A percentile compares a stretch with the other conserved stretches of the same genome.
phyloP scores from a whole-genome alignment of 1,140 invertebrate genomes.

The Drosophila nannoptera region DNA sequence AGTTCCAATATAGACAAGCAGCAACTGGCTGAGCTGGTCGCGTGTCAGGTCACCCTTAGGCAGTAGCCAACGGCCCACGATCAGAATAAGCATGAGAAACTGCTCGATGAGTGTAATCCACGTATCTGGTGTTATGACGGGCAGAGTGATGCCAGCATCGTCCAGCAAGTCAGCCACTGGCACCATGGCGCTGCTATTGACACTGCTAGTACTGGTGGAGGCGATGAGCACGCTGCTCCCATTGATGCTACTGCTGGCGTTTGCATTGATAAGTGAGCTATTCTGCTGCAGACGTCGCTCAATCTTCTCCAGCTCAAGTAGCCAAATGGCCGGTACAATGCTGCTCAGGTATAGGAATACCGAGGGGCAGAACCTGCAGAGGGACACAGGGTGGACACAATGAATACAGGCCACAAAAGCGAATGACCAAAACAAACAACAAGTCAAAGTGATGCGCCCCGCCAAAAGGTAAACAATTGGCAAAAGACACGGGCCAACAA shows the following conservation, averaged over 20 bases:
- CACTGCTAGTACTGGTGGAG: not conserved
- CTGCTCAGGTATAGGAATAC: conserved; percentile 90
- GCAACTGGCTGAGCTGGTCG: conserved; percentile 94
- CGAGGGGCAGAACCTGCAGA: conserved; percentile 89
- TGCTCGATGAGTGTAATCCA: conserved; percentile 94
- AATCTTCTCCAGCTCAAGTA: conserved; percentile 90
- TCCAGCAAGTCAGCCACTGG: conserved; percentile 60
- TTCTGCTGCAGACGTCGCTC: conserved; percentile 80
- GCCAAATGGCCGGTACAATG: conserved; percentile 91
- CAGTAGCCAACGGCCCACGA: conserved; percentile 92
- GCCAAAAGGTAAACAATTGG: conserved; percentile 68
- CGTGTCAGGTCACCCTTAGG: conserved; percentile 93
- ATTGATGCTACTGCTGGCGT: conserved; percentile 32
- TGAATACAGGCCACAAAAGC: conserved; percentile 28
- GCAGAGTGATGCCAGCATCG: conserved; percentile 62
- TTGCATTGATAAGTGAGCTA: conserved; percentile 16
- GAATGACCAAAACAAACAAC: conserved; percentile 58
- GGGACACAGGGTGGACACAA: conserved; percentile 1
- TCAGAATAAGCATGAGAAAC: conserved; percentile 92
- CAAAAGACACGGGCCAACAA: conserved; percentile 45
- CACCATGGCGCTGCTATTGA: conserved; percentile 81
- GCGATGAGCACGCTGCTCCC: conserved; percentile 80
- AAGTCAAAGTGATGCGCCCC: conserved; percentile 61
- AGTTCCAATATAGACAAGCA: conserved; percentile 91
- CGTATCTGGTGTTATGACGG: conserved; percentile 82